These are phyloP conservation scores for Drosophila mettleri DNA, from an alignment of 2,888 invertebrate species.

Conservation along the genomic window DNA sequence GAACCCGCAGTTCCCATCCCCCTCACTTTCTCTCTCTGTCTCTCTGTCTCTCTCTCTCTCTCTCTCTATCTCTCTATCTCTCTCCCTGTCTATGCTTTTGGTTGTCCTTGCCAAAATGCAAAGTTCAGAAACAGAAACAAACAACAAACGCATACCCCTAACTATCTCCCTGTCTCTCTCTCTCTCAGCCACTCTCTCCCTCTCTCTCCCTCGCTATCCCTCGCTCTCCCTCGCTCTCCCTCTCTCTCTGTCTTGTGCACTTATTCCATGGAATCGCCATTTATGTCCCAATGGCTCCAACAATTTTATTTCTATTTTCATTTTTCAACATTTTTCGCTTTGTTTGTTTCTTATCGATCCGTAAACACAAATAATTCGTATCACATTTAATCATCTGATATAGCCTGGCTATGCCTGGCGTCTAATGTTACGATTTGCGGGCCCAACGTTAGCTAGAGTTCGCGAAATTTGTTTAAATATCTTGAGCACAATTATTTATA, in stretches of 20 bases:
- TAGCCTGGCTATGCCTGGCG: not conserved
- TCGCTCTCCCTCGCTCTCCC: not conserved
- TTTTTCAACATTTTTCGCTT: not conserved
- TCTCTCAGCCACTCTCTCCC: too few species aligned
- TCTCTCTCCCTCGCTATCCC: not conserved
- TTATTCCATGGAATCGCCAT: not conserved
- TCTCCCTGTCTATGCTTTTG: not conserved
- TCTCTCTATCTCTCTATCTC: not conserved
- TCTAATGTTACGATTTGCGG: not conserved
- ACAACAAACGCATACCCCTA: conserved; percentile 8
- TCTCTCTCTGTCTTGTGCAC: not conserved
- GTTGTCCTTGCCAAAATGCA: conserved; percentile 69
- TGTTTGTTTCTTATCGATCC: not conserved
- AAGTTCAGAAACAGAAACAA: conserved; percentile 57
- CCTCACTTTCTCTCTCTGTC: not conserved
- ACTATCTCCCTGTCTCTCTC: not conserved
- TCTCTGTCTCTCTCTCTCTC: conserved; percentile 9
- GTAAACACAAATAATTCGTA: not conserved
- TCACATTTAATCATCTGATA: conserved; percentile 4
- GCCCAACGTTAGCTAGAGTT: not conserved
- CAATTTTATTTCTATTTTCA: conserved; percentile 2
- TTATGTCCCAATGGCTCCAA: not conserved
- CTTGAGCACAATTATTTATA: not conserved
- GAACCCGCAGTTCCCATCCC: conserved; percentile 56
- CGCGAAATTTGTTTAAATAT: not conserved